phyloP scores from a whole-genome alignment of 2,113 vertebrate species.

The Narcine bancroftii region DNA sequence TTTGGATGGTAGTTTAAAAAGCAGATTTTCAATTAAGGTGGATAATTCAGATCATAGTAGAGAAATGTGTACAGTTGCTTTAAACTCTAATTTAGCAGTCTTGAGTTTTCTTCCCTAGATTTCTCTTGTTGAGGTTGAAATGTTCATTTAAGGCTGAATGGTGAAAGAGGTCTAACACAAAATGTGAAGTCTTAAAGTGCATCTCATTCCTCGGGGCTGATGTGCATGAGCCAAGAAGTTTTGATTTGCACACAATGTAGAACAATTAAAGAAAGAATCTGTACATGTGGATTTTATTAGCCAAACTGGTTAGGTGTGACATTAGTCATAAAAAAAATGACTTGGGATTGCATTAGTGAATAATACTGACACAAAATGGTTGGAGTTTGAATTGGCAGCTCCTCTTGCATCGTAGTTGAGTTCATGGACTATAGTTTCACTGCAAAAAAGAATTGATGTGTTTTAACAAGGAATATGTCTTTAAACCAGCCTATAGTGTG shows the following conservation, averaged over 20 bases:
- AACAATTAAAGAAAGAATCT: neutral
- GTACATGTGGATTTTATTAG: neutral
- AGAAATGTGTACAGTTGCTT: neutral
- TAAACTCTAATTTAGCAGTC: constrained; percentile 1
- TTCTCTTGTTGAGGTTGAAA: neutral
- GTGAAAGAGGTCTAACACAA: neutral
- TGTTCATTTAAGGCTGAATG: neutral
- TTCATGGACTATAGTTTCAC: neutral
- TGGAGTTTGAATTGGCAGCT: neutral
- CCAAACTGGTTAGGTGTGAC: neutral
- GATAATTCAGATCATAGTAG: constrained; percentile 14
- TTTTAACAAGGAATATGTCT: neutral
- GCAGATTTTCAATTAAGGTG: constrained; percentile 21
- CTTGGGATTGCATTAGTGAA: neutral
- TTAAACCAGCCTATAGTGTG: neutral
- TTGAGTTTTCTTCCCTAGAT: neutral
- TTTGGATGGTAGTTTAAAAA: constrained; percentile 32
- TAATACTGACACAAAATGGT: neutral
- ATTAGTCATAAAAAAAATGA: neutral
- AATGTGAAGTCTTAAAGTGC: neutral
- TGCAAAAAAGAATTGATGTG: neutral
- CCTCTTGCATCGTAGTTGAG: neutral
- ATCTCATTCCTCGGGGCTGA: neutral
- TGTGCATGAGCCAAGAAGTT: neutral
- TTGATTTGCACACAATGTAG: neutral